Evolutionary conservation across 2,888 invertebrate genomes (phyloP).

Genomic region (Conomelus anceps): DNA sequence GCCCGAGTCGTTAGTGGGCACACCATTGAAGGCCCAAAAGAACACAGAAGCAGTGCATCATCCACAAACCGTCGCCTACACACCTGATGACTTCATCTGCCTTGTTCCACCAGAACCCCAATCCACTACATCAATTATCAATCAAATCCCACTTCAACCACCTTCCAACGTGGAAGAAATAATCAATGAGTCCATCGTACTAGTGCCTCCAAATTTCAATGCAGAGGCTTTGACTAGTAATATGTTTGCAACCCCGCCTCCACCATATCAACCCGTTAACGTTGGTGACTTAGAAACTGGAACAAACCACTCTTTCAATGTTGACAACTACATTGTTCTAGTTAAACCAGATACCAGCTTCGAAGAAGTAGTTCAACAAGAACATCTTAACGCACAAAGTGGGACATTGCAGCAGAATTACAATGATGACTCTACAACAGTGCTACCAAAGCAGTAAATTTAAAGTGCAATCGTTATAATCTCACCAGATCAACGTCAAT

Average conservation of each 20-base stretch:
- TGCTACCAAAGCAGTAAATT: background rate
- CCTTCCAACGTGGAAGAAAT: background rate
- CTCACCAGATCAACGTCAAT: background rate
- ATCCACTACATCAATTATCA: background rate
- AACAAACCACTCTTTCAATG: background rate
- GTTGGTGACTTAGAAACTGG: too few species aligned
- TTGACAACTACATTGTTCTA: background rate
- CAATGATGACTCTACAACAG: background rate
- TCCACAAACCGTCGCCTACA: background rate
- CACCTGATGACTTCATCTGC: background rate
- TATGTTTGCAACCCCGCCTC: background rate
- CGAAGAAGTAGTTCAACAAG: background rate
- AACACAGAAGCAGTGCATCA: background rate
- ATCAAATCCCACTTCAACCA: background rate
- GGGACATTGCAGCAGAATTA: background rate
- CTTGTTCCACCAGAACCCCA: background rate
- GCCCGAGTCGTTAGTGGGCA: background rate
- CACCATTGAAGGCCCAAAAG: background rate
- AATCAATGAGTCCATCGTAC: background rate
- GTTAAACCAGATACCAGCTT: background rate
- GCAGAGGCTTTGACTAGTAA: background rate
- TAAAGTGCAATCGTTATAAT: background rate
- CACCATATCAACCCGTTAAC: background rate
- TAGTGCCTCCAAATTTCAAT: background rate
- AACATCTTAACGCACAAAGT: background rate